These are phyloP conservation scores for Drosophila peninsularis DNA, from an alignment of 2,888 invertebrate species.

Conservation along the genomic window DNA sequence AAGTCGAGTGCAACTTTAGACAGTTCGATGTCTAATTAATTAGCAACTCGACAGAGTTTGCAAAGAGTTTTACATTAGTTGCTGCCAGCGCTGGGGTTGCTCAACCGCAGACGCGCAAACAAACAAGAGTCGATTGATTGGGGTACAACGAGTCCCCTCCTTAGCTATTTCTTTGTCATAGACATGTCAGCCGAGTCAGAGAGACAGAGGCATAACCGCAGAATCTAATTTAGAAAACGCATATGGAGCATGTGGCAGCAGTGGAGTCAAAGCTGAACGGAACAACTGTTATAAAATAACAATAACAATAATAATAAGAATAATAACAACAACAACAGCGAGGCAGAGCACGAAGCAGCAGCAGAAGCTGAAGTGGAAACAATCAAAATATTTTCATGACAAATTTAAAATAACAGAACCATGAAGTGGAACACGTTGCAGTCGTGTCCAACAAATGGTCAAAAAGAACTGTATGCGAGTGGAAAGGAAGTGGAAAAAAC, in stretches of 20 bases:
- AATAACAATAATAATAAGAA: constrained; percentile 42
- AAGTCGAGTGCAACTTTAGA: constrained; percentile 35
- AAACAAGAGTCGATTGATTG: constrained; percentile 50
- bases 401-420: constrained; percentile 79
- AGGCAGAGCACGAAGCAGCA: constrained; percentile 10
- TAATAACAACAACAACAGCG: constrained; percentile 18
- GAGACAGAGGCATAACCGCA: constrained; percentile 55
- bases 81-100: neutral
- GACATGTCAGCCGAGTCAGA: constrained; percentile 18
- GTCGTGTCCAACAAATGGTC: constrained; percentile 60
- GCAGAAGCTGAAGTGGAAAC: constrained; percentile 25
- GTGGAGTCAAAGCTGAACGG: constrained; percentile 31
- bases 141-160: neutral
- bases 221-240: constrained; percentile 72
- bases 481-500: neutral
- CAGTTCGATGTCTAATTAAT: constrained; percentile 62
- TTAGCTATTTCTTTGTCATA: neutral
- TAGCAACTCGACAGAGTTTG: constrained; percentile 30
- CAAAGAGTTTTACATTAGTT: constrained; percentile 14
- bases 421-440: constrained; percentile 77
- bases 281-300: constrained; percentile 56
- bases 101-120: constrained; percentile 54
- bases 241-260: constrained; percentile 61
- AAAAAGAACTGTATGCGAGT: constrained; percentile 18
- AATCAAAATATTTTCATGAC: constrained; percentile 78